Percentiles rank a stretch among this genome's conserved stretches.
phyloP scores from a whole-genome alignment of 2,797 vertebrate genomes.

The Varecia variegata region DNA sequence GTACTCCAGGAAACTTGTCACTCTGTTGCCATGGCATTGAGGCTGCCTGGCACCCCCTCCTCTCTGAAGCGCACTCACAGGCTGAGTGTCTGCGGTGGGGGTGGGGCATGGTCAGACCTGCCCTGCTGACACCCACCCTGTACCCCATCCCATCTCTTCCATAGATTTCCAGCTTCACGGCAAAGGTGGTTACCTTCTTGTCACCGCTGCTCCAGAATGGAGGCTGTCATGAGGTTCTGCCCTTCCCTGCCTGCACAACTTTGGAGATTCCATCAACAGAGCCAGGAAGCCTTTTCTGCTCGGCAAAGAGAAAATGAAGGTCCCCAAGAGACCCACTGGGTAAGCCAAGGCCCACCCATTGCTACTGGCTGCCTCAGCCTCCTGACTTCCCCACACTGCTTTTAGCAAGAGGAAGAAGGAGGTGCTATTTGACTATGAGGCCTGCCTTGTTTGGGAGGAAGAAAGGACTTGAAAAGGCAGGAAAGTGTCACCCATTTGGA shows the following conservation, averaged over 20 bases:
- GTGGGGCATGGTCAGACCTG: background rate
- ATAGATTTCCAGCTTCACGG: background rate
- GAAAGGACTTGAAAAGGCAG: background rate
- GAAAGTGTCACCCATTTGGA: background rate
- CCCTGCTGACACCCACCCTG: background rate
- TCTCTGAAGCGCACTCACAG: background rate
- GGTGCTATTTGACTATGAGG: slow-evolving; percentile 73
- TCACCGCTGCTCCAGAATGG: background rate
- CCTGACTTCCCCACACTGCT: slow-evolving; percentile 56
- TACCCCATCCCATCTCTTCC: background rate
- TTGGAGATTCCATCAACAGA: background rate
- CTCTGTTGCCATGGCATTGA: background rate
- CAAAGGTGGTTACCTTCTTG: background rate
- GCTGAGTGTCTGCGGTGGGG: background rate
- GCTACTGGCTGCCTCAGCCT: background rate
- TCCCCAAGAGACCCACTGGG: background rate
- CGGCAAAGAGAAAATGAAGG: background rate
- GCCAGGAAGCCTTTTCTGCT: background rate
- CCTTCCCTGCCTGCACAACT: background rate
- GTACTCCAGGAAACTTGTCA: slow-evolving; percentile 60
- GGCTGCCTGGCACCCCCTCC: background rate
- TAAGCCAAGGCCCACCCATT: background rate
- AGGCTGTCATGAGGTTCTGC: background rate
- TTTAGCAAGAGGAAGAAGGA: slow-evolving; percentile 76
- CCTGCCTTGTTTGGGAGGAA: background rate